phyloP scores from a whole-genome alignment of 1,140 invertebrate species.

The Rhopalosiphum padi region DNA sequence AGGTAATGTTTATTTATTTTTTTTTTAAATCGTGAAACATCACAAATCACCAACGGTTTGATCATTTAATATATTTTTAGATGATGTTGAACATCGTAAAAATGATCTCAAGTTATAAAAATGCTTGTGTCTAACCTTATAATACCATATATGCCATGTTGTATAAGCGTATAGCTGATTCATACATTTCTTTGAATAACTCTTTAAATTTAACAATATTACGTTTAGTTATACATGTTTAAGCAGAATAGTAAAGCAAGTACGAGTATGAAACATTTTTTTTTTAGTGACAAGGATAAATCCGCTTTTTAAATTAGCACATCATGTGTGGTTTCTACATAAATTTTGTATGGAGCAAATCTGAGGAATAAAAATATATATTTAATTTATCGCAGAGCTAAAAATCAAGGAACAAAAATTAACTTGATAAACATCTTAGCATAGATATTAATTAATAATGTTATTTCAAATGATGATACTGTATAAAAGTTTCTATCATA shows the following conservation, averaged over 20 bases:
- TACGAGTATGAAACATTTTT: background rate
- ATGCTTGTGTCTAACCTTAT: background rate
- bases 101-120: background rate
- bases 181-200: background rate
- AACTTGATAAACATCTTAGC: constrained; percentile 9
- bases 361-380: background rate
- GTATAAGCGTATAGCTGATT: background rate
- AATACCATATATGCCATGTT: background rate
- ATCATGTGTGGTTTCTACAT: background rate
- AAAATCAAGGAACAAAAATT: background rate
- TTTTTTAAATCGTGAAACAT: background rate
- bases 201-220: background rate
- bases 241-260: too few relatives aligned
- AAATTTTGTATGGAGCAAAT: background rate
- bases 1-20: too few relatives aligned
- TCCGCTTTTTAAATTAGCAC: background rate
- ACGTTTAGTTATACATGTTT: background rate
- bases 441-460: background rate
- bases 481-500: background rate
- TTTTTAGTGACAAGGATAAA: background rate
- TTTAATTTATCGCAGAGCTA: background rate
- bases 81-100: background rate
- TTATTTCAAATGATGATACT: constrained; percentile 13
- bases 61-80: background rate
- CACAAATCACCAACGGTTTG: background rate